Evolutionary conservation across 2,888 invertebrate species (phyloP), one percentile per base, ranked within the genome.

Genomic region (Hipparchia semele): DNA sequence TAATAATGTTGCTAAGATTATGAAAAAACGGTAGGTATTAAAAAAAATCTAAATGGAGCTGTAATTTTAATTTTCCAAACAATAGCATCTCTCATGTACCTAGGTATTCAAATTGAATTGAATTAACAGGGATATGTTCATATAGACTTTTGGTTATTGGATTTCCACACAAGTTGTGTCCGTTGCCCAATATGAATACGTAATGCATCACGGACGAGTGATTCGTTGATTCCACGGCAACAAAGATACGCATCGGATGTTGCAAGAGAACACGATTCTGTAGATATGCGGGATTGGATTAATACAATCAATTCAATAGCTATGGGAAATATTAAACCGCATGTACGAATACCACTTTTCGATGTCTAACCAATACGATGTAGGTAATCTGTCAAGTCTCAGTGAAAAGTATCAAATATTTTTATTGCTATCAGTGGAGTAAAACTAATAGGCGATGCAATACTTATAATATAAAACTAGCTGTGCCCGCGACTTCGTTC

Each of bases 181-280:
- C 88, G 90, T 90, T 90, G 89, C 88, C 83, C 82, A 89, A 89
- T 88, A 87, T 87, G 89, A 89, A 89, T 89, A 87, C 86, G 84
- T 90, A 90, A 90, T 89, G 87, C 83, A 86, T 86, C 86, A 86
- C 86, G 87, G 81, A 83, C 83, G 84, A 89, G 82, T 85, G 89
- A 87, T 89, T 87, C 84, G 80, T 82, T 80, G 86, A 84, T 81
- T 87, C 86, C 89, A 90, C 88, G 87, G 86, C 87, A 87, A 88
- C 87, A 86, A 86, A 92, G 91, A 92, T 92, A 88, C 85, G 88
- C 90, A 91, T 91, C 91, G 83, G 82, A 86, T 88, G 87, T 91
- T 89, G 89, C 89, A 68, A 73, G 64, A 75, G 73, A 75, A 73
- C 86, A 85, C 87, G 84, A 85, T 85, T 84, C 86, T 85, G 75